Evolutionary conservation across 2,797 vertebrate genomes (phyloP), one percentile per base, ranked within the genome.

Genomic region (Syngnathus acus): DNA sequence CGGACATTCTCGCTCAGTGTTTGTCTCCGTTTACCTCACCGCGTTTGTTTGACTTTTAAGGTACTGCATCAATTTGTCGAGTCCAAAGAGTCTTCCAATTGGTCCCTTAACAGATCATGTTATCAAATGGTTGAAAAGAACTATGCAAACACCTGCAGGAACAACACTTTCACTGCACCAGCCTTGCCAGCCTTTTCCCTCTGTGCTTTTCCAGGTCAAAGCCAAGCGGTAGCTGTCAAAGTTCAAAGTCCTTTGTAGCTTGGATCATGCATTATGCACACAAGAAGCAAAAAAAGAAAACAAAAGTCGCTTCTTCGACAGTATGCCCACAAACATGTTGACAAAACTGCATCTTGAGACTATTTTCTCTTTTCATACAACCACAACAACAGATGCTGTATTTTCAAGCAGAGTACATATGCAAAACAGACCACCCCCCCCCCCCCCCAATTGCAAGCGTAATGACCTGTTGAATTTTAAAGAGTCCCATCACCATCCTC

Each of bases 391-490:
- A 72, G 64, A 66, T 11, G 68, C 76, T 75, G 65, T 39, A 68
- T 70, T 58, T 61, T 23, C 21, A 70, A 72, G 71, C 50, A 50
- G 70, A 66, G 19, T 26, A 80, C 68, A 64, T n/a, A 78, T 72
- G 79, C 73, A 70, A 75, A 84, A 80, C 54, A 23, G 62, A 82
- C 75, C 77, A 37, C 38, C 19, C 38, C 19, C 68, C 54, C 77
- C 39, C 38, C 19, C 38, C 19, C 68, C 54, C 17, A 72, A 58
- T 70, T 21, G 79, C 75, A 71, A 78, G 69, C 48, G 65, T 54
- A 70, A 70, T 76, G 74, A 86, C 78, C 64, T 77, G 78, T 77
- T 89, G 82, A 89, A 88, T 89, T 83, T 88, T 75, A 88, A 87
- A 65, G 4, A 86, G 71, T 69, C 66, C 55, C 38, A 79, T 82